A percentile compares a stretch with the other conserved stretches of the same genome.
phyloP scores from a whole-genome alignment of 1,140 invertebrate genomes.

The Atta cephalotes region DNA sequence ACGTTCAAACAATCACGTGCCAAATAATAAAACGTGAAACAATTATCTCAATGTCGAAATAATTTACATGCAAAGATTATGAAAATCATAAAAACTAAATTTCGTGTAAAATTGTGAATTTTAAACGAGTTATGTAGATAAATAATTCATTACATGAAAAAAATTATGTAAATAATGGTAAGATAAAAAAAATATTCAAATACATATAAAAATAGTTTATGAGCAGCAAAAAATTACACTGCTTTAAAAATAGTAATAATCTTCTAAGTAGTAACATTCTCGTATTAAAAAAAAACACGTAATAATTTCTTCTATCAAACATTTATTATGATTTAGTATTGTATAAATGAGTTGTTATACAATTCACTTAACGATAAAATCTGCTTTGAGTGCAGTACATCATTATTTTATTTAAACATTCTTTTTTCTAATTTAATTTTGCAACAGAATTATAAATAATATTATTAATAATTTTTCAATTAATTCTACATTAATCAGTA shows the following conservation, averaged over 20 bases:
- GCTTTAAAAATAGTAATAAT: not conserved
- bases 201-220: not conserved
- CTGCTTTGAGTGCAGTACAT: not conserved
- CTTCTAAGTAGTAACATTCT: not conserved
- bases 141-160: not conserved
- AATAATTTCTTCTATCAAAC: not conserved
- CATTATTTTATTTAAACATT: not conserved
- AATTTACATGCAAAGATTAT: not conserved
- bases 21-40: not conserved
- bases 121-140: not conserved
- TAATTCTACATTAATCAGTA: not conserved
- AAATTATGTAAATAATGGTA: not conserved
- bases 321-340: not conserved
- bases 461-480: not conserved
- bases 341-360: not conserved
- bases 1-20: not conserved
- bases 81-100: not conserved
- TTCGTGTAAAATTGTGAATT: not conserved
- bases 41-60: not conserved
- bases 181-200: not conserved
- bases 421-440: no score
- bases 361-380: not conserved
- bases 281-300: not conserved
- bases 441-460: no score
- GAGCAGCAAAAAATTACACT: not conserved